Base-by-base conservation (phyloP, 2,888 invertebrate genomes). In the Hypsopygia costalis region DNA sequence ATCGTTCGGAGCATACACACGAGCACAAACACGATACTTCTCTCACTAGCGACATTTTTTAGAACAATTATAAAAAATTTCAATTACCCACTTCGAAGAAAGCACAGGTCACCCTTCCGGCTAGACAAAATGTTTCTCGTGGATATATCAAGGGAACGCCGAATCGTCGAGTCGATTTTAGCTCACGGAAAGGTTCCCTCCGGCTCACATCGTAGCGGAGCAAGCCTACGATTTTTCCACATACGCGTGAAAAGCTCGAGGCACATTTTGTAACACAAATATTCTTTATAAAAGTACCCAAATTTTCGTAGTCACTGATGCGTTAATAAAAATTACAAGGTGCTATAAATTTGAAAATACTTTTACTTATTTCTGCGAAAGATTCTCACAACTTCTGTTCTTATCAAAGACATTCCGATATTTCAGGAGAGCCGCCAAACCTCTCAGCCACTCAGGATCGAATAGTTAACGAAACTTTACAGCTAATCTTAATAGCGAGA, bases 401-500 rank as follows among this genome's bases (percentile, higher is more conserved):
- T 11, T 30, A 30, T 8, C 21, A 6, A 22, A 36, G 36, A 36
- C 29, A 10, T 36, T 30, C 11, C 20, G 35, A 12, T 25, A n/a
- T 4, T 16, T n/a, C 11, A 10, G 12, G 11, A 7, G 10, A 22
- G 33, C 10, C 31, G 31, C 31, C 31, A 16, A 31, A 22, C 38
- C 6, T 12, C 9, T 2, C 16, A 28, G 34, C 43, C 43, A 40
- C 40, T 32, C 10, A 6, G 32, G 32, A 25, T 25, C 27, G 11
- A 33, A 38, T 22, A 38, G 27, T 38, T 28, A 39, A 33, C 33
- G 27, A 39, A 39, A 33, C 37, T 55, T 55, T 52, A 57, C 57
- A 67, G 65, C 63, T 62, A 68, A 61, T 43, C 65, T 69, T 71
- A 66, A 60, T 68, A 73, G 68, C 69, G 56, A 76, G 62, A 71